phyloP scores from a whole-genome alignment of 2,888 invertebrate genomes.

The Eupithecia vulgata region DNA sequence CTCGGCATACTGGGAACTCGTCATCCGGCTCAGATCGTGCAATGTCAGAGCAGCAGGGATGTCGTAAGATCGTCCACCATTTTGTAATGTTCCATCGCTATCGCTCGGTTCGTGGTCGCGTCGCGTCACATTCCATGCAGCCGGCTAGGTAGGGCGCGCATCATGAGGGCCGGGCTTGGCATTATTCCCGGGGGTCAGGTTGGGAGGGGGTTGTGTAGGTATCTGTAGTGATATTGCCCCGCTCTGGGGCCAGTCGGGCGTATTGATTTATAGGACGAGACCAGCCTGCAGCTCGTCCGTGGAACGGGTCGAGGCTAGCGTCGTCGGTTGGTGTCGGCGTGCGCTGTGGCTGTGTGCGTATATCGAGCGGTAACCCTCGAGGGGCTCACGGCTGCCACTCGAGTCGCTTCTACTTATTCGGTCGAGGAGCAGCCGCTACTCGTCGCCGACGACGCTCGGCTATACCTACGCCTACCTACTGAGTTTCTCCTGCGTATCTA shows the following conservation, averaged over 20 bases:
- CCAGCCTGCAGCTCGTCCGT: constrained; percentile 80
- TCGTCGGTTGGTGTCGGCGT: constrained; percentile 81
- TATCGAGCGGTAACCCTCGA: constrained; percentile 83
- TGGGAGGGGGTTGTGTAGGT: constrained; percentile 72
- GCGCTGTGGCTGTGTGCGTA: constrained; percentile 76
- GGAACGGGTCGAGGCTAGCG: constrained; percentile 70
- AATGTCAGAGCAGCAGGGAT: constrained; percentile 82
- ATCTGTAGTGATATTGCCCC: constrained; percentile 64
- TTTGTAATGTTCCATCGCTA: constrained; percentile 83
- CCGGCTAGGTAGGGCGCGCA: constrained; percentile 76
- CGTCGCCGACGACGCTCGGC: constrained; percentile 69
- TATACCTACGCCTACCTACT: constrained; percentile 82
- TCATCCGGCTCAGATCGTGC: constrained; percentile 81
- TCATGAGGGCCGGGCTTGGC: constrained; percentile 77
- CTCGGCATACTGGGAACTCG: constrained; percentile 80
- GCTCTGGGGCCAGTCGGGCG: constrained; percentile 68
- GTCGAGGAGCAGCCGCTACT: constrained; percentile 72
- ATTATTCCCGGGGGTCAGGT: constrained; percentile 78
- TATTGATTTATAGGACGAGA: constrained; percentile 83
- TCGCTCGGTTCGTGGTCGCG: constrained; percentile 80
- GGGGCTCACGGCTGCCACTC: constrained; percentile 81
- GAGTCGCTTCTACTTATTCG: constrained; percentile 83
- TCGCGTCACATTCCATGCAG: constrained; percentile 80
- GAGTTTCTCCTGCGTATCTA: constrained; percentile 81
- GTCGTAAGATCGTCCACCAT: constrained; percentile 86